Conservation (phyloP, 2,797 vertebrate species). For the Picus viridis region DNA sequence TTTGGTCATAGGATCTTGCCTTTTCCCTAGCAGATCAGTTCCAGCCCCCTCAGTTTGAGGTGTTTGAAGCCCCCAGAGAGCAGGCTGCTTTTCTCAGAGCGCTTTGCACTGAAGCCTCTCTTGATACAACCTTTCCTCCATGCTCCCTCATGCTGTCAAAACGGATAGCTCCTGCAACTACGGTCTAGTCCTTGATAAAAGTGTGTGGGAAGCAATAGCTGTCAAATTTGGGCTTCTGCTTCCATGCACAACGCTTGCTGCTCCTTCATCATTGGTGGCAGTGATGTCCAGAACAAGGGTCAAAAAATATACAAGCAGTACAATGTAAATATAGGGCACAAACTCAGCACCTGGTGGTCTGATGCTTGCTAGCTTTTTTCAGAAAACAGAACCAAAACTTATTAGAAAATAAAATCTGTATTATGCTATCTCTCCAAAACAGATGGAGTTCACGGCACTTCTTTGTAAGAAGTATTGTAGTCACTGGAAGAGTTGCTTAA, state of each 20-base stretch:
- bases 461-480: not conserved
- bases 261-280: not conserved
- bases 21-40: not conserved
- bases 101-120: not conserved
- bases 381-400: not conserved
- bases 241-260: not conserved
- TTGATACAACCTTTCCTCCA: not conserved
- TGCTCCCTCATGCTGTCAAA: not conserved
- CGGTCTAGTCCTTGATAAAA: not conserved
- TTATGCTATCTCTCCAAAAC: not conserved
- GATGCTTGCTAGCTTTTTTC: not conserved
- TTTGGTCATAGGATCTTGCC: not conserved
- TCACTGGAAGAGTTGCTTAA: not conserved
- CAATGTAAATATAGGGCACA: not conserved
- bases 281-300: not conserved
- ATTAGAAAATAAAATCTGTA: not conserved
- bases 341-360: not conserved
- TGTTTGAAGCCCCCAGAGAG: accelerated
- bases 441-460: not conserved
- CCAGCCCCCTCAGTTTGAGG: not conserved
- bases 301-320: not conserved
- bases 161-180: not conserved
- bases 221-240: not conserved
- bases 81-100: not conserved
- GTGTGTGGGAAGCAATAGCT: accelerated